phyloP scores from a whole-genome alignment of 1,140 invertebrate genomes.

The Microplitis mediator region DNA sequence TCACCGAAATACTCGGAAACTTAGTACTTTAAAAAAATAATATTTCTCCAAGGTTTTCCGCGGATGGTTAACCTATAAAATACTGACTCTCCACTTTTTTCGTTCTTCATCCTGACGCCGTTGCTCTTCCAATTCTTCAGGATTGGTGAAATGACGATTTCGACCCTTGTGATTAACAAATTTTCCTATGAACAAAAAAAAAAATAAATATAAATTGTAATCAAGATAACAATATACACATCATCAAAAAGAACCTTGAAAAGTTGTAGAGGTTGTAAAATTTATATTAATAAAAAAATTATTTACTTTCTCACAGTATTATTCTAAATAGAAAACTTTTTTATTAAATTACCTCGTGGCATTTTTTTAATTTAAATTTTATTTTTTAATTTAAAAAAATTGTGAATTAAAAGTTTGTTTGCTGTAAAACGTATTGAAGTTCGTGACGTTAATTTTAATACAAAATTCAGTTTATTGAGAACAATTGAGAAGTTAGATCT shows the following conservation, averaged over 20 bases:
- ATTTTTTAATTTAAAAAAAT: constrained; percentile 1
- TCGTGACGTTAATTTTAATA: not conserved
- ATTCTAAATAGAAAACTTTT: not conserved
- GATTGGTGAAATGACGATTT: constrained; percentile 90
- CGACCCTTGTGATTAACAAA: constrained; percentile 91
- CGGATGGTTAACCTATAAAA: constrained; percentile 47
- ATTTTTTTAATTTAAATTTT: constrained; percentile 25
- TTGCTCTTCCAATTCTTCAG: constrained; percentile 88
- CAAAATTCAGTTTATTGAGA: too few species aligned
- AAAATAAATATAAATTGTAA: too few species aligned
- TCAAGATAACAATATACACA: too few species aligned
- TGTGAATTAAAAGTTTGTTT: not conserved
- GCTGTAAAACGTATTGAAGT: too few species aligned
- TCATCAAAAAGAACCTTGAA: too few species aligned
- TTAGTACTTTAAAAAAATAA: constrained; percentile 35
- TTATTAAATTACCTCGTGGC: constrained; percentile 23
- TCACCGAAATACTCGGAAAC: constrained; percentile 31
- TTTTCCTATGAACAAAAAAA: constrained; percentile 68
- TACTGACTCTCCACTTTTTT: constrained; percentile 71
- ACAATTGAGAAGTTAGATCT: too few species aligned
- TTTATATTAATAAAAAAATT: too few species aligned
- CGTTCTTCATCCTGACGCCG: constrained; percentile 77
- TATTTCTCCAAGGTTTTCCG: constrained; percentile 26
- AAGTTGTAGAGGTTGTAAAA: too few species aligned
- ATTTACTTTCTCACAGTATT: not conserved